phyloP scores from a whole-genome alignment of 2,797 vertebrate genomes.

The Enteromius afrohamiltoni region DNA sequence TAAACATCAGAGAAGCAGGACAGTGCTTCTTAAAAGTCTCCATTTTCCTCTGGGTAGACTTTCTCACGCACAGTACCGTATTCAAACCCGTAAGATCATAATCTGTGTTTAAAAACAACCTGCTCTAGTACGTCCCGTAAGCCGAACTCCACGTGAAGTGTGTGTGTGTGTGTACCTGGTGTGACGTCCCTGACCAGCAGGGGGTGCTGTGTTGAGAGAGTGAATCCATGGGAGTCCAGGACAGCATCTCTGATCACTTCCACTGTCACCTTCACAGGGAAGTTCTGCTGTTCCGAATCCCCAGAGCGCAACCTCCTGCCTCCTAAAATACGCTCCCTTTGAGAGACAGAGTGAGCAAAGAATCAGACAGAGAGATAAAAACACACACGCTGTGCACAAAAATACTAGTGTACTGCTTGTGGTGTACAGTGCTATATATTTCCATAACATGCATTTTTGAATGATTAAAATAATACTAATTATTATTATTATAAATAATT shows the following conservation, averaged over 20 bases:
- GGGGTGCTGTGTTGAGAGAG: conserved; percentile 83
- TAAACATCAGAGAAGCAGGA: background rate
- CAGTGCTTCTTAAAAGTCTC: background rate
- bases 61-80: background rate
- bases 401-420: background rate
- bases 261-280: conserved; percentile 82
- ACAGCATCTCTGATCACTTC: conserved; percentile 87
- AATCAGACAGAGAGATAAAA: background rate
- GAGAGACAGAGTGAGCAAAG: conserved; percentile 38
- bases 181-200: conserved; percentile 89
- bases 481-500: too few species aligned
- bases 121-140: background rate
- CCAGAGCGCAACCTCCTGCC: conserved; percentile 80
- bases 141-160: background rate
- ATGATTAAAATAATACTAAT: too few species aligned
- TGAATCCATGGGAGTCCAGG: conserved; percentile 90
- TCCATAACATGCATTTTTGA: background rate
- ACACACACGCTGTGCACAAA: background rate
- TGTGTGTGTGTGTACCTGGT: conserved; percentile 77
- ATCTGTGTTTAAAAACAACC: conserved; percentile 37
- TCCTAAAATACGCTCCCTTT: conserved; percentile 81
- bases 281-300: conserved; percentile 76
- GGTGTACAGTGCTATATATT: background rate
- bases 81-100: background rate
- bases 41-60: background rate